Percentiles rank a stretch among this genome's conserved stretches.
Conservation (phyloP, 2,888 invertebrate genomes). For the Mythimna loreyi region DNA sequence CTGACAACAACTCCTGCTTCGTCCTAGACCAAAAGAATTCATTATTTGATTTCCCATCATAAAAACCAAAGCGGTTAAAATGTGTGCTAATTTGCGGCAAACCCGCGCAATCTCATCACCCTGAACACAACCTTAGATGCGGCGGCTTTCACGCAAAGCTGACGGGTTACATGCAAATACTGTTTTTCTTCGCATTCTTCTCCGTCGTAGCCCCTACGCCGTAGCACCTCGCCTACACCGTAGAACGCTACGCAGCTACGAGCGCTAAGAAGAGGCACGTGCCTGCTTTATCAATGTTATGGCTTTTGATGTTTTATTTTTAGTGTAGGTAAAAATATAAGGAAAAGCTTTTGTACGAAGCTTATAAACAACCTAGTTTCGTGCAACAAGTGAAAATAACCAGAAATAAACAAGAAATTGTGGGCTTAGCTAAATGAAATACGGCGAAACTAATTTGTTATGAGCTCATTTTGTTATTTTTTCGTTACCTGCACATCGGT, state of each 20-base stretch:
- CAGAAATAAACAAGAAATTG: conserved; percentile 18
- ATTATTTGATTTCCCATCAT: too few species aligned
- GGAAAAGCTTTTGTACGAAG: background rate
- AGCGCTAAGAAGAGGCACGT: conserved; percentile 32
- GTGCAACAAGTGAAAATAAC: conserved; percentile 11
- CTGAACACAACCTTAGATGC: background rate
- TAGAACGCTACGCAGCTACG: conserved; percentile 52
- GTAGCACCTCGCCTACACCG: conserved; percentile 55
- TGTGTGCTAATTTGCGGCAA: background rate
- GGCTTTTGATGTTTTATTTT: conserved; percentile 39
- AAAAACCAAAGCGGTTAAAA: background rate
- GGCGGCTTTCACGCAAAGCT: conserved; percentile 9
- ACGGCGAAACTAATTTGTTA: conserved; percentile 66
- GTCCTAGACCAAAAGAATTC: too few species aligned
- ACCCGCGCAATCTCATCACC: background rate
- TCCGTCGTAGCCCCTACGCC: conserved; percentile 39
- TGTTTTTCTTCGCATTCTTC: conserved; percentile 10
- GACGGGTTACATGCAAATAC: conserved; percentile 28
- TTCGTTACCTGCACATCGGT: conserved; percentile 77
- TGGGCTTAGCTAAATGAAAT: conserved; percentile 25
- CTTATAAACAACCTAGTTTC: conserved; percentile 5
- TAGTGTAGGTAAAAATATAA: conserved; percentile 10
- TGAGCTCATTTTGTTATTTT: conserved; percentile 67
- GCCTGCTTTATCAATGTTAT: conserved; percentile 32
- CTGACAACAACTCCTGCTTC: too few species aligned